These are phyloP conservation scores for Procambarus clarkii DNA, from an alignment of 1,140 invertebrate species.

Conservation along the genomic window DNA sequence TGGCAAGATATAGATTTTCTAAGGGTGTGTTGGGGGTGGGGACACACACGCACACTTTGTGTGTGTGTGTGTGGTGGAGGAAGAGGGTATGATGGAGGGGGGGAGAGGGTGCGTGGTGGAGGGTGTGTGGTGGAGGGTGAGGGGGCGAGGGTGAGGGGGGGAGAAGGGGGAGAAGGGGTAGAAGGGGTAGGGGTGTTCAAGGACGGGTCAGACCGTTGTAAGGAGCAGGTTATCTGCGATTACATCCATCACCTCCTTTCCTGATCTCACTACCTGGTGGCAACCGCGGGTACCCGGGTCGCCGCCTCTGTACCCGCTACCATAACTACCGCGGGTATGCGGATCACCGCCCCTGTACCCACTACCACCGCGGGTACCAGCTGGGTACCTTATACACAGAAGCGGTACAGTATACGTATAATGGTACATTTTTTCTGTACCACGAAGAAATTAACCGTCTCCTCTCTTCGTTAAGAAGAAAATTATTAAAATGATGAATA, in stretches of 20 bases:
- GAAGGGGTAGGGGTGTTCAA: neutral
- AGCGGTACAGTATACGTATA: too few relatives aligned
- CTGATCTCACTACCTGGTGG: conserved; percentile 41
- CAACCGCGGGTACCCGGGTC: conserved; percentile 1
- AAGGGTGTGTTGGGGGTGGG: neutral
- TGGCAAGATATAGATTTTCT: too few relatives aligned
- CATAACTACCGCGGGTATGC: neutral
- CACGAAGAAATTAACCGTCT: too few relatives aligned
- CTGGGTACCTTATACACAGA: neutral
- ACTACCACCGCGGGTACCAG: neutral
- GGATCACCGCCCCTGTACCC: too few relatives aligned
- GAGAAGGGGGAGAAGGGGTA: neutral
- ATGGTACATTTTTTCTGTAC: too few relatives aligned
- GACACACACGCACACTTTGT: too few relatives aligned
- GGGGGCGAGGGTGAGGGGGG: neutral
- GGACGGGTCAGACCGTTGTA: conserved; percentile 21
- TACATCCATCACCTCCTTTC: conserved; percentile 44
- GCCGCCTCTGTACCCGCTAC: conserved; percentile 6
- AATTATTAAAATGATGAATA: too few relatives aligned
- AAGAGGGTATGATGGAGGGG: too few relatives aligned
- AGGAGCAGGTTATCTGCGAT: conserved; percentile 44
- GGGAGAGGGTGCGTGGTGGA: too few relatives aligned
- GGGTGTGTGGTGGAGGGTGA: too few relatives aligned
- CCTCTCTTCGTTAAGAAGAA: too few relatives aligned
- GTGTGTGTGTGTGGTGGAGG: too few relatives aligned